phyloP scores from a whole-genome alignment of 30 jellyfish, hydroid and myxozoan genomes.

The Clytia hemisphaerica region DNA sequence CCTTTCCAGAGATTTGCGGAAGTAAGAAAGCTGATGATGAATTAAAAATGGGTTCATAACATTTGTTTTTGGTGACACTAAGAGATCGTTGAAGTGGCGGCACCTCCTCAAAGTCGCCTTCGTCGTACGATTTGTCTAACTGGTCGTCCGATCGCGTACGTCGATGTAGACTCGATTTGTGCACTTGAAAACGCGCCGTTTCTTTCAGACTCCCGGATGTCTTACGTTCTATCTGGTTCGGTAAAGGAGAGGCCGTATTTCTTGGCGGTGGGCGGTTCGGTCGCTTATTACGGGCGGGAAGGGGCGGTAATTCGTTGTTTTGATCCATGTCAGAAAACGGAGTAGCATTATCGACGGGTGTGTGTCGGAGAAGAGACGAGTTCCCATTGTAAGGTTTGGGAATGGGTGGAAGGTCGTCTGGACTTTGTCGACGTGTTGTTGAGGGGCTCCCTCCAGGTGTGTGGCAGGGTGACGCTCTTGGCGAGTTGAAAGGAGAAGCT shows the following conservation, averaged over 20 bases:
- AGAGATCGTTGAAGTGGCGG: not conserved
- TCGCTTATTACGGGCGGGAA: not conserved
- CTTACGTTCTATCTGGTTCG: not conserved
- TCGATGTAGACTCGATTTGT: not conserved
- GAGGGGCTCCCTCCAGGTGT: slow-evolving; percentile 74
- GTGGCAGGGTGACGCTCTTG: slow-evolving; percentile 63
- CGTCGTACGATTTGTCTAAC: slow-evolving; percentile 10
- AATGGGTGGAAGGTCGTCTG: not conserved
- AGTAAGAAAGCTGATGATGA: slow-evolving; percentile 24
- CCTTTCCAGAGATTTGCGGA: slow-evolving; percentile 56
- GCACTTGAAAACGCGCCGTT: not conserved
- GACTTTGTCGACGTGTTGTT: not conserved
- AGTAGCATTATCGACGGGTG: not conserved
- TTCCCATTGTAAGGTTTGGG: slow-evolving; percentile 31
- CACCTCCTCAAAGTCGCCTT: not conserved
- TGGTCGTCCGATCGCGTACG: slow-evolving; percentile 22
- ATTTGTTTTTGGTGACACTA: not conserved
- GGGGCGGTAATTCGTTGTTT: slow-evolving; percentile 3
- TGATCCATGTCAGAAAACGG: not conserved
- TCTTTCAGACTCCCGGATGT: not conserved
- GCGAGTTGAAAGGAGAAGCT: slow-evolving; percentile 77
- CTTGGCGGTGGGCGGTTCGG: too few relatives aligned
- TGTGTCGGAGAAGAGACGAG: not conserved
- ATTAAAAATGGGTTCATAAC: slow-evolving; percentile 7
- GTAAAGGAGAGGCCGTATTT: too few relatives aligned